Evolutionary conservation across 2,113 vertebrate genomes (phyloP), one percentile per base, ranked within the genome.

Genomic region (Thinocorus orbignyianus): DNA sequence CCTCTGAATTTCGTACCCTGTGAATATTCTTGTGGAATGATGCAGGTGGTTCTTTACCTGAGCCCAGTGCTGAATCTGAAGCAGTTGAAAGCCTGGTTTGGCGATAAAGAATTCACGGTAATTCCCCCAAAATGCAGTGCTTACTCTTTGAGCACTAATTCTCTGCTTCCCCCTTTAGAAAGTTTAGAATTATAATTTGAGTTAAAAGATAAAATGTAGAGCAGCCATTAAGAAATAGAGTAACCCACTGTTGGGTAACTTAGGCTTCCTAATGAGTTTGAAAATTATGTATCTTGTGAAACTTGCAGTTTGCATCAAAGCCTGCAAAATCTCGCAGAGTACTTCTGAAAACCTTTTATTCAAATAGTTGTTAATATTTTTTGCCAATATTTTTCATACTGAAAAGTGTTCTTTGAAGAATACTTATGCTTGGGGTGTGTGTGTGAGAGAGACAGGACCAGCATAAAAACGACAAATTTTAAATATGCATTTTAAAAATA

Each of bases 81-180:
- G 65, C 24, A 30, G 25, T 11, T 25, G 37, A 35, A 84, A 52
- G 17, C 6, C 48, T 71, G 37, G 4, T 49, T 70, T 49, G 9
- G 51, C 18, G 64, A 6, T 22, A n/a, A 61, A 35, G 60, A 61
- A 37, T 31, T 13, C 4, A 88, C 60, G 7, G 7, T 26, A 26
- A 8, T 6, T 60, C 7, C 35, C 33, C 10, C 1, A 0, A 66
- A 51, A 74, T 24, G 9, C 6, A 51, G 3, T 5, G 10, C 3
- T 13, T 74, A 4, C 9, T 85, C 18, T 84, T 22, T n/a, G 26
- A 77, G 25, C 4, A 7, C 60, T 17, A 5, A 55, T 66, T 87
- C 4, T 5, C 12, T 19, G 16, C 20, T 44, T 24, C 4, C 5
- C 3, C 4, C 11, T 22, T 25, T 35, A 25, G 57, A 4, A 24